These are phyloP conservation scores for Remorina albescens DNA, from an alignment of 2,797 vertebrate genomes.

Conservation along the genomic window DNA sequence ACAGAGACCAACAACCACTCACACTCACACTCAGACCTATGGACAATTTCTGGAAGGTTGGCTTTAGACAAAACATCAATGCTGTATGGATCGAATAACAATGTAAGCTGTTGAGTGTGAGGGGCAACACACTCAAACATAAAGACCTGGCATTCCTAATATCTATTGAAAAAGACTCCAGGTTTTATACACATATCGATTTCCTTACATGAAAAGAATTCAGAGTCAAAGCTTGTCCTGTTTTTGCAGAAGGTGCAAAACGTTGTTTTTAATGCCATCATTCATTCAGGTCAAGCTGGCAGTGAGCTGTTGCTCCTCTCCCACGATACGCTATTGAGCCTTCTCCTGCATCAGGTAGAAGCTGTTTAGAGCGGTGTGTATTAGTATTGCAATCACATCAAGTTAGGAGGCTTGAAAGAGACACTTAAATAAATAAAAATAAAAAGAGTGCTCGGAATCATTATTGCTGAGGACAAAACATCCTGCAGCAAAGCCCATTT, in stretches of 20 bases:
- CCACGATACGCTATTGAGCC: not conserved
- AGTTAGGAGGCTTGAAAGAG: not conserved
- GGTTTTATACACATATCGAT: conserved; percentile 51
- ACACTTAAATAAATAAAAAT: not conserved
- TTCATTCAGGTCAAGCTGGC: conserved; percentile 19
- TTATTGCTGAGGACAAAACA: not conserved
- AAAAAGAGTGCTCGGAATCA: not conserved
- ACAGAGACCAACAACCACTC: too few relatives aligned
- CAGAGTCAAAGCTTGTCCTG: not conserved
- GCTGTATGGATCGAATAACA: conserved; percentile 66
- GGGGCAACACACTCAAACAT: conserved; percentile 32
- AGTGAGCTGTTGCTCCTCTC: conserved; percentile 1
- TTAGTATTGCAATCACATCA: not conserved
- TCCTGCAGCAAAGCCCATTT: not conserved
- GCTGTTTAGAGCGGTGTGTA: not conserved
- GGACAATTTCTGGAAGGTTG: conserved; percentile 70
- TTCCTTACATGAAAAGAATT: conserved; percentile 34
- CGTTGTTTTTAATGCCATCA: not conserved
- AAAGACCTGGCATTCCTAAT: conserved; percentile 40
- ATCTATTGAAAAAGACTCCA: conserved; percentile 36
- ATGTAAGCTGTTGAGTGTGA: conserved; percentile 55
- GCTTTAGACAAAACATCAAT: conserved; percentile 74
- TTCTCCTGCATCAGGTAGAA: not conserved
- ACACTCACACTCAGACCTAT: too few relatives aligned
- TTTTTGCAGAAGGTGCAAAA: conserved; percentile 16